phyloP scores from a whole-genome alignment of 2,888 invertebrate genomes.

The Lathronympha strigana region DNA sequence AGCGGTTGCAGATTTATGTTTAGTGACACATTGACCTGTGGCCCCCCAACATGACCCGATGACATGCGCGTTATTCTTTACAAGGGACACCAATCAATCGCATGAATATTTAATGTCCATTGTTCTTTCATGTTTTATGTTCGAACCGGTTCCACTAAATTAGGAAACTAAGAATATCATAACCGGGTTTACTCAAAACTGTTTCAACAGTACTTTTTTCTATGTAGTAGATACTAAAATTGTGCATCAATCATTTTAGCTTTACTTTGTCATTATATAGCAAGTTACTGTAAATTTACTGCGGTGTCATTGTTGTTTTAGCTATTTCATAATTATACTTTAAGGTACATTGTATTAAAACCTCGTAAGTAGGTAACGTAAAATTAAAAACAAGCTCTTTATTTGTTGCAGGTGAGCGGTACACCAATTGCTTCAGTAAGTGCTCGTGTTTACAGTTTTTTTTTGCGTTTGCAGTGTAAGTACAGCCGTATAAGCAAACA shows the following conservation, averaged over 20 bases:
- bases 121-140: conserved; percentile 29
- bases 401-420: conserved; percentile 60
- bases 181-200: conserved; percentile 37
- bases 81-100: conserved; percentile 36
- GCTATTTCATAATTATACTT: neutral
- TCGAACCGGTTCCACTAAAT: conserved; percentile 23
- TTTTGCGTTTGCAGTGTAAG: conserved; percentile 28
- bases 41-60: conserved; percentile 32
- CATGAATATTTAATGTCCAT: conserved; percentile 38
- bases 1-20: conserved; percentile 16
- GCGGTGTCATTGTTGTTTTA: neutral
- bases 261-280: neutral
- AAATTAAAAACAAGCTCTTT: conserved; percentile 42
- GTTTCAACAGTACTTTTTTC: conserved; percentile 19
- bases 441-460: conserved; percentile 21
- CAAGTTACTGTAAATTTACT: neutral
- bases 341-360: too few relatives aligned
- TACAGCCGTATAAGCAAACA: conserved; percentile 33
- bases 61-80: conserved; percentile 36
- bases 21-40: conserved; percentile 40
- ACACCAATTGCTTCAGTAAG: conserved; percentile 47
- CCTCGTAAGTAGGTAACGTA: neutral
- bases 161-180: conserved; percentile 22
- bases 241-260: neutral
- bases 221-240: neutral